Evolutionary conservation across 2,888 invertebrate species (phyloP).

Genomic region (Dryadula phaetusa): DNA sequence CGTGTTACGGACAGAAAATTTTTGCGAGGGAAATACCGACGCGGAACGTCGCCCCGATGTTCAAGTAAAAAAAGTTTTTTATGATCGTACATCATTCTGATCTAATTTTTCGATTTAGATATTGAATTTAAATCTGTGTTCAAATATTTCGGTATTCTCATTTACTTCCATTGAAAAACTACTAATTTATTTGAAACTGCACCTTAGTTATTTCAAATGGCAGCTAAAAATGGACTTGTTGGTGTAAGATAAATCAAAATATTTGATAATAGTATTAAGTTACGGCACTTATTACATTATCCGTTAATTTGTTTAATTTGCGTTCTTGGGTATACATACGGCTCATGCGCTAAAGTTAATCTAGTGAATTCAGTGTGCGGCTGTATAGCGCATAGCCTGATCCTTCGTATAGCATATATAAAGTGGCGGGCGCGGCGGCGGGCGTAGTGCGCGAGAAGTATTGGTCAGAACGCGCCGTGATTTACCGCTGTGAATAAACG

Average conservation of each 20-base stretch:
- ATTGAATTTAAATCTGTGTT: background rate
- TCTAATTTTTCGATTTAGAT: background rate
- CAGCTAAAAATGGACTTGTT: too few species aligned
- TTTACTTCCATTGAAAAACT: too few species aligned
- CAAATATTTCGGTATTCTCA: background rate
- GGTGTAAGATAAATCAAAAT: background rate
- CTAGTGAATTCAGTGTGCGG: slow-evolving; percentile 65
- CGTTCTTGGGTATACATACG: too few species aligned
- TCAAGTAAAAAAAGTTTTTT: background rate
- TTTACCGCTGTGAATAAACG: slow-evolving; percentile 38
- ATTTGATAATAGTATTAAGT: background rate
- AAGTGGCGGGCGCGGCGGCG: slow-evolving; percentile 65
- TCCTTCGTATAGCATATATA: slow-evolving; percentile 66
- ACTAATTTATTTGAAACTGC: too few species aligned
- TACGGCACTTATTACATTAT: slow-evolving; percentile 13
- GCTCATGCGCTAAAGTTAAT: slow-evolving; percentile 69
- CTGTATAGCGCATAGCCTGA: slow-evolving; percentile 51
- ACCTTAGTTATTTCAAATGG: too few species aligned
- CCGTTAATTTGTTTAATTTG: slow-evolving; percentile 25
- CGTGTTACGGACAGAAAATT: background rate
- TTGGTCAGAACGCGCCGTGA: slow-evolving; percentile 55
- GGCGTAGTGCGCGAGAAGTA: slow-evolving; percentile 65
- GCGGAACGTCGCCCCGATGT: background rate
- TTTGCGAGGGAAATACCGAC: slow-evolving; percentile 1
- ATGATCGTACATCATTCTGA: background rate